phyloP scores from a whole-genome alignment of 1,140 invertebrate species.

The Lanistes nyassanus region DNA sequence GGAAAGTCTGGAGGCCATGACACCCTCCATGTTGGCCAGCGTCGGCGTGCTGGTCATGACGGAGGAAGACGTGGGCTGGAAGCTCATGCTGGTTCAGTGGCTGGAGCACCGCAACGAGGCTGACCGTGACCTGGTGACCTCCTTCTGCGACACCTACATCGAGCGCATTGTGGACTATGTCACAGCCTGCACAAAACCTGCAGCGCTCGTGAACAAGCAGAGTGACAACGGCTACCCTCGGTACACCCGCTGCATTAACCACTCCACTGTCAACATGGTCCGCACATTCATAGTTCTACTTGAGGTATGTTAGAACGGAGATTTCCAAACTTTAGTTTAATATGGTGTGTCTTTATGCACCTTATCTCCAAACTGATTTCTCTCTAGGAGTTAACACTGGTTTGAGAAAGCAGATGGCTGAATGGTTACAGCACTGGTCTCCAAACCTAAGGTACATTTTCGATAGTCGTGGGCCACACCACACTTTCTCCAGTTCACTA shows the following conservation, averaged over 20 bases:
- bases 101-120: constrained; percentile 55
- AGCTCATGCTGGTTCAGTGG: constrained; percentile 62
- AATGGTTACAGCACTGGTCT: no score
- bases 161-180: constrained; percentile 58
- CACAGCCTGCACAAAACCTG: constrained; percentile 51
- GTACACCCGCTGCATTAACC: constrained; percentile 54
- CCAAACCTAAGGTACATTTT: no score
- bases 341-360: no score
- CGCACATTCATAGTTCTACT: constrained; percentile 56
- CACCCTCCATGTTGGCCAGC: constrained; percentile 59
- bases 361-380: no score
- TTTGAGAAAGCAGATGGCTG: no score
- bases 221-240: constrained; percentile 23
- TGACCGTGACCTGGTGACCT: constrained; percentile 40
- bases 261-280: constrained; percentile 61
- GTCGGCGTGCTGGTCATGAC: constrained; percentile 62
- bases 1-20: constrained; percentile 57
- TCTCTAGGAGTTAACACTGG: no score
- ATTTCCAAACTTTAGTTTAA: no score
- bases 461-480: no score
- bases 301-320: constrained; percentile 50
- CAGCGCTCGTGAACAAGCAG: constrained; percentile 47
- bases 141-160: constrained; percentile 61
- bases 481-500: no score
- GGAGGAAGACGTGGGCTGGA: constrained; percentile 61